These are phyloP conservation scores for Suricata suricatta DNA, from an alignment of 2,113 vertebrate genomes.

Conservation along the genomic window DNA sequence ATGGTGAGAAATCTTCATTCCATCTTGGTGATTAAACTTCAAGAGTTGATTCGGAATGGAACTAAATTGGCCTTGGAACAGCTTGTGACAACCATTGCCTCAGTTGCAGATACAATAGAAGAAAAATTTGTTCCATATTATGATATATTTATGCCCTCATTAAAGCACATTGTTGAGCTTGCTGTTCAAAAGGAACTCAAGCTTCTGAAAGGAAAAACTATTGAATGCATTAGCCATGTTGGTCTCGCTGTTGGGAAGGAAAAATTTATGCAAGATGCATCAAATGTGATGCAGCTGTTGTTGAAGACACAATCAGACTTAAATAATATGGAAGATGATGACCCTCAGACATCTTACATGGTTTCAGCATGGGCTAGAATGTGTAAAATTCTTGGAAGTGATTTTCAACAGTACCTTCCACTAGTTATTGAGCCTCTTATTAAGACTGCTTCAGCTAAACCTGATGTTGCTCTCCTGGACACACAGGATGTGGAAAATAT, in stretches of 20 bases:
- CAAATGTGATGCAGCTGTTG: conserved; percentile 97
- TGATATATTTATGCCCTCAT: conserved; percentile 98
- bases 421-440: conserved; percentile 98
- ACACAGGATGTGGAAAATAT: conserved; percentile 99
- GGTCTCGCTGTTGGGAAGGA: conserved; percentile 99
- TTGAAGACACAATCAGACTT: conserved; percentile 98
- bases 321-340: conserved; percentile 96
- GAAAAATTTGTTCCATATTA: conserved; percentile 99
- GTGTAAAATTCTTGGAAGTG: conserved; percentile 99
- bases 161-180: conserved; percentile 97
- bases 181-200: conserved; percentile 97
- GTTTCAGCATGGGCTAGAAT: conserved; percentile 99
- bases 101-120: conserved; percentile 97
- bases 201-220: conserved; percentile 98
- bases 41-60: conserved; percentile 98
- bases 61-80: conserved; percentile 99
- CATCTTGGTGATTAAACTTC: conserved; percentile 96
- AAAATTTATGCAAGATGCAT: conserved; percentile 98
- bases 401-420: conserved; percentile 98
- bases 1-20: conserved; percentile 97
- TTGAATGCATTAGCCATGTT: conserved; percentile 99
- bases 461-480: conserved; percentile 97
- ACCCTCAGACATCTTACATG: conserved; percentile 99
- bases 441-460: conserved; percentile 99
- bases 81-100: conserved; percentile 98